Evolutionary conservation across 2,888 invertebrate species (phyloP).

Genomic region (Exocentrus adspersus): DNA sequence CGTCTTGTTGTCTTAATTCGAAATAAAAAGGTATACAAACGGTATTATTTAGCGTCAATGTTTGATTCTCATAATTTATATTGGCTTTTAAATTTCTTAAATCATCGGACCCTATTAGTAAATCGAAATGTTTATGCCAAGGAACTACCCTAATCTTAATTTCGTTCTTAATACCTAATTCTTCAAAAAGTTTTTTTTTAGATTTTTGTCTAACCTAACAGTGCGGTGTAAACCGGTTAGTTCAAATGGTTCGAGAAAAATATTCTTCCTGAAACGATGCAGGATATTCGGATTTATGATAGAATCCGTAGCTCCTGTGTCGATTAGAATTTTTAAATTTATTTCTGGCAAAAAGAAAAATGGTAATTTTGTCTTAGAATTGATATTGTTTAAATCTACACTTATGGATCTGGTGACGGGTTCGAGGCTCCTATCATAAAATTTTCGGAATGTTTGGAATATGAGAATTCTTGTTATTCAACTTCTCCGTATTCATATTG

Average conservation of each 20-base stretch:
- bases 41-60: slow-evolving; percentile 10
- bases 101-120: not conserved
- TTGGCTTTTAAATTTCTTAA: slow-evolving; percentile 5
- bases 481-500: too few relatives aligned
- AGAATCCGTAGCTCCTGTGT: not conserved
- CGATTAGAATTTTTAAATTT: not conserved
- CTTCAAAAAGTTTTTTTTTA: slow-evolving; percentile 4
- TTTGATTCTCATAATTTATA: not conserved
- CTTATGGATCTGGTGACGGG: not conserved
- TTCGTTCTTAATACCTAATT: slow-evolving; percentile 7
- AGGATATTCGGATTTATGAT: not conserved
- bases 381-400: slow-evolving; percentile 1
- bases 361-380: not conserved
- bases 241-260: slow-evolving; percentile 1
- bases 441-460: too few relatives aligned
- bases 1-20: too few relatives aligned
- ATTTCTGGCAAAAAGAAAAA: slow-evolving; percentile 6
- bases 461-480: too few relatives aligned
- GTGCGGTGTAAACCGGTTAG: slow-evolving; percentile 1
- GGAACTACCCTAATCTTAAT: not conserved
- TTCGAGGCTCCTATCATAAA: slow-evolving; percentile 8
- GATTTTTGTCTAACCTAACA: slow-evolving; percentile 1
- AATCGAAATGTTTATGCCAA: not conserved
- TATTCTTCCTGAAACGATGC: not conserved
- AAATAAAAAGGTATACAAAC: not conserved